phyloP scores from a whole-genome alignment of 2,797 vertebrate genomes.

The Clarias laeviceps region DNA sequence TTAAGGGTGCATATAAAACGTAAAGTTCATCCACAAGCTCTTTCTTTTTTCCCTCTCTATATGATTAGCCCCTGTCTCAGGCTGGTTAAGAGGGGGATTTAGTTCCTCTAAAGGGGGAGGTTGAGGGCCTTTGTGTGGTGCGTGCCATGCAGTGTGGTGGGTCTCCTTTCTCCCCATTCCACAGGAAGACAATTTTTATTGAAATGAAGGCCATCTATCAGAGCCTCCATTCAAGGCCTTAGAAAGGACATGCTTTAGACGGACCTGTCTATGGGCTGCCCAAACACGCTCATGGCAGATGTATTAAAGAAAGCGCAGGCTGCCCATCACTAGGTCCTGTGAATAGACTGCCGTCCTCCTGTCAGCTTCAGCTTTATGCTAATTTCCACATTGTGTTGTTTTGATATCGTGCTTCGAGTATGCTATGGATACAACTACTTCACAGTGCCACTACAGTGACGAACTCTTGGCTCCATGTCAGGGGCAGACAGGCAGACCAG shows the following conservation, averaged over 20 bases:
- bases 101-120: conserved; percentile 54
- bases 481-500: conserved; percentile 36
- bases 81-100: conserved; percentile 72
- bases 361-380: conserved; percentile 70
- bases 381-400: conserved; percentile 64
- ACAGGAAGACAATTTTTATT: conserved; percentile 75
- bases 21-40: conserved; percentile 38
- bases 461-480: conserved; percentile 40
- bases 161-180: conserved; percentile 70
- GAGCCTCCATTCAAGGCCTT: conserved; percentile 72
- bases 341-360: conserved; percentile 44
- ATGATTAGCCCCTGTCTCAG: conserved; percentile 67
- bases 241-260: conserved; percentile 75
- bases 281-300: conserved; percentile 80
- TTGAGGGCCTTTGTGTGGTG: conserved; percentile 57
- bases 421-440: conserved; percentile 50
- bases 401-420: conserved; percentile 39
- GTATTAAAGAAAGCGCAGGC: conserved; percentile 72
- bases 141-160: conserved; percentile 61
- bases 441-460: conserved; percentile 53
- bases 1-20: conserved; percentile 55
- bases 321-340: conserved; percentile 52
- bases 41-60: conserved; percentile 54
- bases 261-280: conserved; percentile 79
- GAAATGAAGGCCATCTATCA: conserved; percentile 83